These are phyloP conservation scores for Stenotaenia linearis DNA, from an alignment of 2,888 invertebrate species.

Conservation along the genomic window DNA sequence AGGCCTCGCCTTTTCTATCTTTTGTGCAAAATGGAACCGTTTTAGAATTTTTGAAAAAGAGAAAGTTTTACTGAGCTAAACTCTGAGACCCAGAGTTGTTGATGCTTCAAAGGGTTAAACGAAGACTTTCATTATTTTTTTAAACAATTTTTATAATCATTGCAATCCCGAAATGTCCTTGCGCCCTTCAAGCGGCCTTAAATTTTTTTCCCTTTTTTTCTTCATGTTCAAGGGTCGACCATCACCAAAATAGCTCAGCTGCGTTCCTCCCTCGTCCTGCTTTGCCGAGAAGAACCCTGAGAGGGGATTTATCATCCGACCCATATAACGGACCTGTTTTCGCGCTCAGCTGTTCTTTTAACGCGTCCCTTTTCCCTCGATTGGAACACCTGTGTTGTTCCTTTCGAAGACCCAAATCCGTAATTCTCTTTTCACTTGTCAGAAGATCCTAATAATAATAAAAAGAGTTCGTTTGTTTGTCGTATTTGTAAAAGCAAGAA, in stretches of 20 bases:
- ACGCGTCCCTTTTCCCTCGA: background rate
- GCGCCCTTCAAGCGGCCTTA: conserved; percentile 21
- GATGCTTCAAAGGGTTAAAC: background rate
- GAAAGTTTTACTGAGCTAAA: background rate
- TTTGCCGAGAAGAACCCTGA: conserved; percentile 1
- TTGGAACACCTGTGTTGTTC: background rate
- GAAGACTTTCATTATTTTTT: background rate
- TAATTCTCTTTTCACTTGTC: background rate
- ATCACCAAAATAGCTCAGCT: background rate
- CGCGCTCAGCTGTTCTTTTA: background rate
- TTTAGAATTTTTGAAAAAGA: background rate
- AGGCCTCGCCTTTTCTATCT: conserved; percentile 5
- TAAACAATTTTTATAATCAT: background rate
- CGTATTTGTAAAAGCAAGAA: too few relatives aligned
- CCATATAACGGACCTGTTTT: background rate
- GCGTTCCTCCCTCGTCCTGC: background rate
- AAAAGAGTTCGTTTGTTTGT: background rate
- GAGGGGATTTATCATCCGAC: background rate
- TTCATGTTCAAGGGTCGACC: conserved; percentile 23
- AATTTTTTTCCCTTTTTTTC: background rate
- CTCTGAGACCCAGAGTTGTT: background rate
- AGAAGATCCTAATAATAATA: background rate
- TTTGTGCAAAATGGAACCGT: conserved; percentile 7
- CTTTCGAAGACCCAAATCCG: background rate
- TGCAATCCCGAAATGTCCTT: background rate